These are phyloP conservation scores for Drosophila sulfurigaster DNA, from an alignment of 1,140 invertebrate genomes.

Conservation along the genomic window DNA sequence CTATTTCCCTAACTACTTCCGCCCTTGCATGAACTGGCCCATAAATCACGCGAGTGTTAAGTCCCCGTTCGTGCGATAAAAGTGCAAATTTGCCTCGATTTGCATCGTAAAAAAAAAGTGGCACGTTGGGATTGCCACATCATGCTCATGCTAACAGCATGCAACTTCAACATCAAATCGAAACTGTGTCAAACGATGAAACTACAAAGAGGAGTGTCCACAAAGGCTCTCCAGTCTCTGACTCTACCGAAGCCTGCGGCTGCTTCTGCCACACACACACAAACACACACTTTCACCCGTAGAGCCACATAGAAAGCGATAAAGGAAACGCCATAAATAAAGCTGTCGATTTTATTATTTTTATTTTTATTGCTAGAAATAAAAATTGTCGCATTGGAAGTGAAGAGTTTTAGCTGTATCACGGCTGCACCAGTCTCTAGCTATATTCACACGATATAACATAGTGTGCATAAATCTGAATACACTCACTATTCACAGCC, in stretches of 20 bases:
- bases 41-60: conserved; percentile 76
- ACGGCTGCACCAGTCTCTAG: conserved; percentile 15
- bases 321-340: conserved; percentile 48
- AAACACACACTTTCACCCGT: neutral
- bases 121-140: conserved; percentile 10
- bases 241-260: neutral
- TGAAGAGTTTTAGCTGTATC: conserved; percentile 36
- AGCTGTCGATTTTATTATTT: conserved; percentile 39
- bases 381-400: conserved; percentile 17
- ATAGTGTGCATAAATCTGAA: conserved; percentile 21
- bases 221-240: conserved; percentile 20
- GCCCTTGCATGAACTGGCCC: conserved; percentile 9
- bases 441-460: neutral
- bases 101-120: conserved; percentile 79
- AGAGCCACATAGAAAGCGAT: conserved; percentile 6
- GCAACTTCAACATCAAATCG: conserved; percentile 36
- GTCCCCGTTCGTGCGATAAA: conserved; percentile 67
- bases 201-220: conserved; percentile 66
- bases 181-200: conserved; percentile 62
- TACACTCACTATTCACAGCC: conserved; percentile 25
- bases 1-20: neutral
- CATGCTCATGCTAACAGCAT: conserved; percentile 14
- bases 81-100: conserved; percentile 80
- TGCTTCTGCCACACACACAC: neutral
- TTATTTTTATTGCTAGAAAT: conserved; percentile 51